Evolutionary conservation across 2,888 invertebrate species (phyloP).

Genomic region (Yponomeuta sedellus): DNA sequence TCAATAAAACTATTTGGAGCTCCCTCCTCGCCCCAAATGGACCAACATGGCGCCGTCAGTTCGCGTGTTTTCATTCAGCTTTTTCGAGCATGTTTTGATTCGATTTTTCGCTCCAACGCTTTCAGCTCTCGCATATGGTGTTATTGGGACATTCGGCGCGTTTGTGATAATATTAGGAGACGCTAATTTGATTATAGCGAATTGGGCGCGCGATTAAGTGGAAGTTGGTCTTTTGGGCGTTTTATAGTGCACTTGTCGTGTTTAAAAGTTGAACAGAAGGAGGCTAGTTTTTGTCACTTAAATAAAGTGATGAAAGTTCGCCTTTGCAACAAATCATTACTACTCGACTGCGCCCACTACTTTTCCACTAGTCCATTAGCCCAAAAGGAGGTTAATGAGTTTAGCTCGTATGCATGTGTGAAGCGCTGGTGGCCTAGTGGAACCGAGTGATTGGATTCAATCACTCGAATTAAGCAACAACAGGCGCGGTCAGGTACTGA

Average conservation of each 20-base stretch:
- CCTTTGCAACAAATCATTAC: no score
- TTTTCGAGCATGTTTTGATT: constrained; percentile 11
- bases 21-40: neutral
- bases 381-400: no score
- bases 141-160: neutral
- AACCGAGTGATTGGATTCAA: no score
- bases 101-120: neutral
- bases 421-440: no score
- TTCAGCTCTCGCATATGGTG: neutral
- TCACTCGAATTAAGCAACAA: no score
- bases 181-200: neutral
- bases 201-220: neutral
- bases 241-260: neutral
- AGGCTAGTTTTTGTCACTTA: neutral
- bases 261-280: neutral
- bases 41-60: neutral
- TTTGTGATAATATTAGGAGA: neutral
- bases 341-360: no score
- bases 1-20: no score
- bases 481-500: no score
- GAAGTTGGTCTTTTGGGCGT: neutral
- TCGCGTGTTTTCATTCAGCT: neutral
- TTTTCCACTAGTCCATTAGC: no score
- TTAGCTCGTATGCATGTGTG: no score
- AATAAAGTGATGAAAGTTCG: no score